phyloP scores from a whole-genome alignment of 1,140 invertebrate species.

The Laupala kohalensis region DNA sequence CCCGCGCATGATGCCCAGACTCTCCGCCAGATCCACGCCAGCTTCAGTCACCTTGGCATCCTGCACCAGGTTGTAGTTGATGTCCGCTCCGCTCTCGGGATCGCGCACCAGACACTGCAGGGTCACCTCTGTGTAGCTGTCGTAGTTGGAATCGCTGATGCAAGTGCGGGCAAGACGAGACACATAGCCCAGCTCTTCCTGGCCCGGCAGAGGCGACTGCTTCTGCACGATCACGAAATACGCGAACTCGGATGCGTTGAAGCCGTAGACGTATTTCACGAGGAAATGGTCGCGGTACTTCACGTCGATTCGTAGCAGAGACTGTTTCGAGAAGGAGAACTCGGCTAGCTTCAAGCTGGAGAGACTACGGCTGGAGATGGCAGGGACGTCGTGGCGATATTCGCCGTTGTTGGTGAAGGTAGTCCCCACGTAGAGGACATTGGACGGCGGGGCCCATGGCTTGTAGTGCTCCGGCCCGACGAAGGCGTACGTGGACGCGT shows the following conservation, averaged over 20 bases:
- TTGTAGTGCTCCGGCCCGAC: constrained; percentile 81
- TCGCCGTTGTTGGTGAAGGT: constrained; percentile 87
- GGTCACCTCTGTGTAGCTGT: constrained; percentile 90
- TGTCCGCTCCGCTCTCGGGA: constrained; percentile 29
- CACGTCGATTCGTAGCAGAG: constrained; percentile 78
- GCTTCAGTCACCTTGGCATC: constrained; percentile 76
- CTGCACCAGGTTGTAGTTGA: constrained; percentile 76
- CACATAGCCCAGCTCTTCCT: constrained; percentile 80
- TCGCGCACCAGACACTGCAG: constrained; percentile 61
- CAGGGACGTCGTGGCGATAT: constrained; percentile 86
- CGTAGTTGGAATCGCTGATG: constrained; percentile 85
- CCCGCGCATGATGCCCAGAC: constrained; percentile 61
- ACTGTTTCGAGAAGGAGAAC: constrained; percentile 73
- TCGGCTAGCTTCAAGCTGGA: constrained; percentile 66
- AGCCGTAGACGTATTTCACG: constrained; percentile 90
- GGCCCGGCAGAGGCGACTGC: constrained; percentile 70
- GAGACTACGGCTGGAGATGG: constrained; percentile 74
- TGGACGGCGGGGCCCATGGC: constrained; percentile 51
- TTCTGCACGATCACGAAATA: constrained; percentile 94
- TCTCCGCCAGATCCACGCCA: constrained; percentile 62
- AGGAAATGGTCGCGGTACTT: constrained; percentile 89
- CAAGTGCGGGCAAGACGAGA: constrained; percentile 82
- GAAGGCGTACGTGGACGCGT: constrained; percentile 84
- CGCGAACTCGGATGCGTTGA: constrained; percentile 85
- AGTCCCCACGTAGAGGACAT: constrained; percentile 86